These are phyloP conservation scores for Minunthozetes semirufus DNA, from an alignment of 2,888 invertebrate species.

Conservation along the genomic window DNA sequence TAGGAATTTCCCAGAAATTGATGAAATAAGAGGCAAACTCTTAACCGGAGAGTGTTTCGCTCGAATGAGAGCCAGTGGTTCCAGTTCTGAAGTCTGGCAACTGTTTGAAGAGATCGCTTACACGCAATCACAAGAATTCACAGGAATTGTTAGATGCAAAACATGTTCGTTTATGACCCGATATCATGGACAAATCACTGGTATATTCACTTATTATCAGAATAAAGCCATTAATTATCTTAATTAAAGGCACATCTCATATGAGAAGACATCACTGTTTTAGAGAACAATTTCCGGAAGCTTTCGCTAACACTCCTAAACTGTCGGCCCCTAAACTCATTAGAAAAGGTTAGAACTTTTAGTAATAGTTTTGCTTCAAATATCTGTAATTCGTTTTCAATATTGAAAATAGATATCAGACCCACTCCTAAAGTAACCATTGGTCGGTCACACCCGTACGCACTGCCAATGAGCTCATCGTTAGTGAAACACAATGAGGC, in stretches of 20 bases:
- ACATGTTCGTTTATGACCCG: conserved; percentile 35
- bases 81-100: conserved; percentile 36
- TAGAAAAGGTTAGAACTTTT: background rate
- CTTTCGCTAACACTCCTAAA: background rate
- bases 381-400: background rate
- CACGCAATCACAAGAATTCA: conserved; percentile 28
- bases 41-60: conserved; percentile 34
- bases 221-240: background rate
- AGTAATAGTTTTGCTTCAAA: background rate
- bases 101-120: conserved; percentile 37
- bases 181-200: conserved; percentile 38
- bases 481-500: background rate
- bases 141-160: conserved; percentile 36
- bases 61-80: conserved; percentile 29
- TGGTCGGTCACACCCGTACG: background rate
- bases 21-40: conserved; percentile 33
- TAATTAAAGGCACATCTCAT: conserved; percentile 31
- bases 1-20: conserved; percentile 34
- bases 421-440: conserved; percentile 9
- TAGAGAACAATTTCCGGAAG: conserved; percentile 23
- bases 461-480: background rate
- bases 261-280: conserved; percentile 37
- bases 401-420: background rate
- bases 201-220: background rate
- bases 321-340: background rate